Percentiles rank a stretch among this genome's conserved stretches.
These are phyloP conservation scores for Cerceris rybyensis DNA, from an alignment of 2,888 invertebrate genomes.

Conservation along the genomic window DNA sequence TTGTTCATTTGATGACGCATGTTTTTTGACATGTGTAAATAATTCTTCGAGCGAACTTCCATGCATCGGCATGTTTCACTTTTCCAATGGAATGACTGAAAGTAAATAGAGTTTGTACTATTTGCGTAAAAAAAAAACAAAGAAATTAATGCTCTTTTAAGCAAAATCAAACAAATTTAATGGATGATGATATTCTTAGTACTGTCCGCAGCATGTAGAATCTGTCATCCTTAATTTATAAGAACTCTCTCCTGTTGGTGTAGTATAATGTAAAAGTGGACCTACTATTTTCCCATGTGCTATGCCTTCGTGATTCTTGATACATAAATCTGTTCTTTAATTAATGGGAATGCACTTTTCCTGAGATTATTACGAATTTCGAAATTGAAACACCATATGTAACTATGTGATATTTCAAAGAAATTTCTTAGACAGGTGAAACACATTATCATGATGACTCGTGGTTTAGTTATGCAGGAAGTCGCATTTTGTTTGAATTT, in stretches of 20 bases:
- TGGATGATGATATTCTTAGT: conserved; percentile 28
- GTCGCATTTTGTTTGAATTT: conserved; percentile 43
- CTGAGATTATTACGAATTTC: conserved; percentile 34
- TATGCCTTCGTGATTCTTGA: conserved; percentile 41
- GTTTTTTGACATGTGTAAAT: conserved; percentile 51
- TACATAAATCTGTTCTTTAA: conserved; percentile 34
- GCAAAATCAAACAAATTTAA: conserved; percentile 30
- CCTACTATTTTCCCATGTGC: conserved; percentile 44
- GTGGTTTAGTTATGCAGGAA: conserved; percentile 52
- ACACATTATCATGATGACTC: conserved; percentile 43
- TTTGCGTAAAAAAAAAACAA: conserved; percentile 23
- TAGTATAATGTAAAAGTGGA: conserved; percentile 38
- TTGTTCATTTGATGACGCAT: conserved; percentile 34
- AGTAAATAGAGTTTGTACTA: conserved; percentile 60
- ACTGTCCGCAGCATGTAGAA: conserved; percentile 21
- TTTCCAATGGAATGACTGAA: conserved; percentile 49
- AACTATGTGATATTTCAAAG: conserved; percentile 53
- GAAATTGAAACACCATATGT: conserved; percentile 35
- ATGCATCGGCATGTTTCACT: conserved; percentile 45
- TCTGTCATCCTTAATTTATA: conserved; percentile 30
- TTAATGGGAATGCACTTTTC: conserved; percentile 33
- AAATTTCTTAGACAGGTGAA: conserved; percentile 48
- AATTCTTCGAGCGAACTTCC: conserved; percentile 41
- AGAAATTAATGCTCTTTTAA: conserved; percentile 28
- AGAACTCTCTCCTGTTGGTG: conserved; percentile 27